Conservation (phyloP, 2,888 invertebrate species). For the Hoplodrina blanda region DNA sequence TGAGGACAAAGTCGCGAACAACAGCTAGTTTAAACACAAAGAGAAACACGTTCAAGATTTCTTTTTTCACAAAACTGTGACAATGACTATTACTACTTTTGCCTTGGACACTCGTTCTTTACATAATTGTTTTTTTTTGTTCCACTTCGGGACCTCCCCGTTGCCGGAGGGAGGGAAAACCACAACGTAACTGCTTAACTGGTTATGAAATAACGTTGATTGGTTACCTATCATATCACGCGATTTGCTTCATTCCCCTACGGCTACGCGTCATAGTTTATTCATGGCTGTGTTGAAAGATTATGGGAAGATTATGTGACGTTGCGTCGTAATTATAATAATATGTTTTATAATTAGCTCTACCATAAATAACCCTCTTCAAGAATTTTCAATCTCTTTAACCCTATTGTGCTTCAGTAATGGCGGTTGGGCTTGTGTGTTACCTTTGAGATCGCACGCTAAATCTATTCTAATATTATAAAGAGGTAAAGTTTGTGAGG, state of each 20-base stretch:
- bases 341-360: no score
- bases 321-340: no score
- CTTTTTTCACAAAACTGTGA: not conserved
- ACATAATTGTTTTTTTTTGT: conserved; percentile 8
- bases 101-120: conserved; percentile 28
- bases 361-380: no score
- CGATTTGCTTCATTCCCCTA: conserved; percentile 25
- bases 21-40: not conserved
- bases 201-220: conserved; percentile 32
- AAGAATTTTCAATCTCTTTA: no score
- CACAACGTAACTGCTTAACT: conserved; percentile 23
- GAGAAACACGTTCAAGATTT: conserved; percentile 13
- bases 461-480: no score
- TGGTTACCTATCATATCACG: conserved; percentile 15
- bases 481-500: no score
- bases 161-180: conserved; percentile 31
- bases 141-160: conserved; percentile 21
- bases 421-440: no score
- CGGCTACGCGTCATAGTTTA: conserved; percentile 17
- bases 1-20: no score
- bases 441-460: no score
- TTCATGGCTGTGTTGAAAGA: conserved; percentile 8
- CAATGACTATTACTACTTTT: not conserved
- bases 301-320: not conserved
- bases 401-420: no score